Conservation (phyloP, 2,888 invertebrate species). For the Girardia tigrina region DNA sequence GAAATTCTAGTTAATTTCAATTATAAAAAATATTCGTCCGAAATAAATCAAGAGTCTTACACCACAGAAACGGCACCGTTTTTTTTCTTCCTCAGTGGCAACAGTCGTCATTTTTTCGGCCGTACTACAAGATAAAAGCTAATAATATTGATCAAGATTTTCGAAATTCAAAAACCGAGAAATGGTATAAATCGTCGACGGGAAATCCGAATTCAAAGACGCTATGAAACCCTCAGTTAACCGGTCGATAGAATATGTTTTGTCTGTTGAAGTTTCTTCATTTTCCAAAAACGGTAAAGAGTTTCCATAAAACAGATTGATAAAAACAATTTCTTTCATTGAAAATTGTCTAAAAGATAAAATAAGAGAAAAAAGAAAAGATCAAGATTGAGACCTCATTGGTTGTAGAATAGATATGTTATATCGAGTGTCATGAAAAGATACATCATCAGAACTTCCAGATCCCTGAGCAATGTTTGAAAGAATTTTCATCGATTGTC, state of each 20-base stretch:
- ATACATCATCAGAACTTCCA: not conserved
- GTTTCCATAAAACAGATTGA: not conserved
- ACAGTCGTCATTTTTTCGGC: constrained; percentile 8
- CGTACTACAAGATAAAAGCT: no score
- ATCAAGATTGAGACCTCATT: not conserved
- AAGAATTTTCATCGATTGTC: not conserved
- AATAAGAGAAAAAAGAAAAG: not conserved
- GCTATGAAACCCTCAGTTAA: constrained; percentile 12
- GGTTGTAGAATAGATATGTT: constrained; percentile 8
- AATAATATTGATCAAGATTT: no score
- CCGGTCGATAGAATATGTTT: not conserved
- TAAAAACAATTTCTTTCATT: not conserved
- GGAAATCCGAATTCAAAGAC: not conserved
- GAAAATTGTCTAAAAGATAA: not conserved
- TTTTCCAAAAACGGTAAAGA: not conserved
- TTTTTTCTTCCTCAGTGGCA: not conserved
- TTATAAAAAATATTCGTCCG: not conserved
- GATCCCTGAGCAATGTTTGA: not conserved
- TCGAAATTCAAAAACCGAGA: not conserved
- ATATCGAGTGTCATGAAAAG: not conserved
- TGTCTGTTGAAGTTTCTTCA: not conserved
- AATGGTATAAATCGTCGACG: not conserved
- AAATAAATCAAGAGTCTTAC: not conserved
- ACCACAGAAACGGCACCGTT: not conserved
- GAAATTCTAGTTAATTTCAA: not conserved